Conservation (phyloP, 2,113 vertebrate species). For the Anser cygnoides region DNA sequence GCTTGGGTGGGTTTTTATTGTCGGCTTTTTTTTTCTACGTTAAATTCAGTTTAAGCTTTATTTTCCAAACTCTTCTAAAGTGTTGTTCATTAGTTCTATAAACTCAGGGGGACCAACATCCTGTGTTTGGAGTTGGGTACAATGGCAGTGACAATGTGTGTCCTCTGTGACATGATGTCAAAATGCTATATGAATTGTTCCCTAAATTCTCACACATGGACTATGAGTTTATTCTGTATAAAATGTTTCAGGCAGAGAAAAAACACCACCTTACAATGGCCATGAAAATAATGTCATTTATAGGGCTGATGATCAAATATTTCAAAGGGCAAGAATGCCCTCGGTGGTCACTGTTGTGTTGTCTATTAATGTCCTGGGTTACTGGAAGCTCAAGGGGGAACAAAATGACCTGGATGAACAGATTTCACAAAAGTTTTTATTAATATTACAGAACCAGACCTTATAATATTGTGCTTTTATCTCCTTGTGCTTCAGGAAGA, state of each 20-base stretch:
- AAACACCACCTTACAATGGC: neutral
- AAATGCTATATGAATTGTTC: slow-evolving; percentile 26
- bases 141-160: slow-evolving; percentile 20
- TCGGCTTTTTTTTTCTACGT: accelerated
- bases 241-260: neutral
- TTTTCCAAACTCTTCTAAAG: neutral
- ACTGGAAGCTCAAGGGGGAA: neutral
- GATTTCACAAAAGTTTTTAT: neutral
- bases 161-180: neutral
- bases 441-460: neutral
- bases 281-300: neutral
- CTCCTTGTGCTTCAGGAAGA: neutral
- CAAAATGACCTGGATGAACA: neutral
- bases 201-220: neutral
- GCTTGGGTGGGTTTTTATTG: neutral
- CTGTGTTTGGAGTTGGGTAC: slow-evolving; percentile 40
- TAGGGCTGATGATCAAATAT: neutral
- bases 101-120: neutral
- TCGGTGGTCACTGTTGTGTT: neutral
- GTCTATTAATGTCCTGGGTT: neutral
- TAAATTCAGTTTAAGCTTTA: neutral
- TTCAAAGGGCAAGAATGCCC: neutral
- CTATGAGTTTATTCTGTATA: neutral
- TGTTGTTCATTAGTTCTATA: neutral
- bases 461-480: neutral